These are phyloP conservation scores for Iselma pallidipennis DNA, from an alignment of 2,888 invertebrate species.

Conservation along the genomic window DNA sequence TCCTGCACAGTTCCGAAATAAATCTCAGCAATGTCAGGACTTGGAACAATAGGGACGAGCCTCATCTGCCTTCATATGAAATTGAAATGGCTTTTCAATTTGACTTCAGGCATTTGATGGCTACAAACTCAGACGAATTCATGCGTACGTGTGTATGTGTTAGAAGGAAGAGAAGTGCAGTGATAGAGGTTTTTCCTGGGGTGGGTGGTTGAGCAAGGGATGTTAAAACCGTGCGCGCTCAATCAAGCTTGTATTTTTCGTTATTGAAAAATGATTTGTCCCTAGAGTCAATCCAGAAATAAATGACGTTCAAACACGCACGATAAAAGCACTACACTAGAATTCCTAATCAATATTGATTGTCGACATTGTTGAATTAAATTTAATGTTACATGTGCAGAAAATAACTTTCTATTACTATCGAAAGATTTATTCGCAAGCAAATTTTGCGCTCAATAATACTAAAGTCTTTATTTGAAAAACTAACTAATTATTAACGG, in stretches of 20 bases:
- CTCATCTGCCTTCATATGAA: neutral
- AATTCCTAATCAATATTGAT: slow-evolving; percentile 31
- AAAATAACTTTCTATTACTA: slow-evolving; percentile 12
- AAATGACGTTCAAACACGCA: slow-evolving; percentile 42
- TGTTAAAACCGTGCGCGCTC: slow-evolving; percentile 34
- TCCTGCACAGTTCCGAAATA: neutral
- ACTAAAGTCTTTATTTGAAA: no score
- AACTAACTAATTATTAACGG: no score
- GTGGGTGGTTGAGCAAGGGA: slow-evolving; percentile 8
- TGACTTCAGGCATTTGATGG: slow-evolving; percentile 26
- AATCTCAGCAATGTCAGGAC: neutral
- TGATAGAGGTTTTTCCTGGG: no score
- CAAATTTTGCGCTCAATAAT: no score
- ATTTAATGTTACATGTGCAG: neutral
- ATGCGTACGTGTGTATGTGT: neutral
- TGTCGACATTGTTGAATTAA: slow-evolving; percentile 16
- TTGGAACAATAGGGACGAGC: neutral
- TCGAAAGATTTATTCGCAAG: no score
- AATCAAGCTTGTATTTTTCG: slow-evolving; percentile 42
- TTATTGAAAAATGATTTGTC: slow-evolving; percentile 48
- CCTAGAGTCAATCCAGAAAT: slow-evolving; percentile 41
- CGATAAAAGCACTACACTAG: slow-evolving; percentile 23
- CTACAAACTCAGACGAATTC: slow-evolving; percentile 25
- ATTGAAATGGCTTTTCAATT: slow-evolving; percentile 25
- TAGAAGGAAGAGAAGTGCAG: no score